phyloP scores from a whole-genome alignment of 2,888 invertebrate genomes.

The Margaritifera margaritifera region DNA sequence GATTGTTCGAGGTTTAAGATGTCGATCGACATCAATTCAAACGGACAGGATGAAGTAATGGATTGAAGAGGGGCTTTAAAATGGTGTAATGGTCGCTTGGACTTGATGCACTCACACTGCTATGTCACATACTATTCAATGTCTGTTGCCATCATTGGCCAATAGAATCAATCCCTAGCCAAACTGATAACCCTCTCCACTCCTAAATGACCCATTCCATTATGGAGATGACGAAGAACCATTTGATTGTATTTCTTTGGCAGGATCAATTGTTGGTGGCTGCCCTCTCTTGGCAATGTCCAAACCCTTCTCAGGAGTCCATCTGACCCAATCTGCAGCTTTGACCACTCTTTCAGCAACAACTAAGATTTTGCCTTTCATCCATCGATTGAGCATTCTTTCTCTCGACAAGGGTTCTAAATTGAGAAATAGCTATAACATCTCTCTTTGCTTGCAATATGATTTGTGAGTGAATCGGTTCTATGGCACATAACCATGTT shows the following conservation, averaged over 20 bases:
- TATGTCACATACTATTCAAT: constrained; percentile 13
- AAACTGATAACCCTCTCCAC: constrained; percentile 11
- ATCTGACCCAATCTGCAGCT: constrained; percentile 2
- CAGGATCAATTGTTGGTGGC: constrained; percentile 13
- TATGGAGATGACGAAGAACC: constrained; percentile 15
- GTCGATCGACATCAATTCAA: constrained; percentile 23
- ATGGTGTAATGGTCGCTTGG: constrained; percentile 5
- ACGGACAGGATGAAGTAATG: constrained; percentile 14
- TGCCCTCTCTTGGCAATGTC: neutral
- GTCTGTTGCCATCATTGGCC: constrained; percentile 24
- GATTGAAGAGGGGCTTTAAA: constrained; percentile 5
- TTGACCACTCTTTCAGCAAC: constrained; percentile 14
- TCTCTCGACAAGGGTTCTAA: no score
- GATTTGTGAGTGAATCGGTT: no score
- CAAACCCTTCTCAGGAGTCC: neutral
- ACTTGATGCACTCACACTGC: constrained; percentile 15
- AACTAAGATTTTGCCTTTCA: constrained; percentile 1
- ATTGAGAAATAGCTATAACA: no score
- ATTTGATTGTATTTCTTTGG: constrained; percentile 7
- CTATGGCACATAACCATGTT: neutral
- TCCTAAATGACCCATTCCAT: constrained; percentile 21
- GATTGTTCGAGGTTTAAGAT: constrained; percentile 13
- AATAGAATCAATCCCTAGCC: constrained; percentile 19
- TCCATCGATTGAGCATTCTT: neutral
- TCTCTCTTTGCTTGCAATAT: no score